phyloP scores from a whole-genome alignment of 2,113 vertebrate species.

The Onychostruthus taczanowskii region DNA sequence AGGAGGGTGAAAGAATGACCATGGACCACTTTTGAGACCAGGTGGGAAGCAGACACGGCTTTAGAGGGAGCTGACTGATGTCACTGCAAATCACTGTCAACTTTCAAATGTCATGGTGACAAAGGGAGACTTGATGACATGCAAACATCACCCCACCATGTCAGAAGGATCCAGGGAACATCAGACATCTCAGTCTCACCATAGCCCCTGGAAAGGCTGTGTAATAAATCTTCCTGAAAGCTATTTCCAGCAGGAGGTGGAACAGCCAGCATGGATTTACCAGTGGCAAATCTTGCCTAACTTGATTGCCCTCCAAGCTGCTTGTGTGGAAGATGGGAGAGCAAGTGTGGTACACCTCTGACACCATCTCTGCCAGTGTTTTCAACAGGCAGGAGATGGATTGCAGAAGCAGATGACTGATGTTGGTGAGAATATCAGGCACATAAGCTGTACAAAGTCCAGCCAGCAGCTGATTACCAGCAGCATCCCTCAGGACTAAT shows the following conservation, averaged over 20 bases:
- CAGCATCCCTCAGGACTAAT: neutral
- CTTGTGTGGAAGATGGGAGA: neutral
- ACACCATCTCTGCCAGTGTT: fast-evolving
- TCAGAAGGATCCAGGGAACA: neutral
- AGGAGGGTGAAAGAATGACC: neutral
- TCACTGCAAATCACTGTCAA: neutral
- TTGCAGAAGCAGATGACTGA: fast-evolving
- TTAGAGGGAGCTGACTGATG: neutral
- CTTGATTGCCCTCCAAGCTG: neutral
- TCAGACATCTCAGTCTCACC: fast-evolving
- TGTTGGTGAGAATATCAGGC: neutral
- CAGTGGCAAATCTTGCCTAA: neutral
- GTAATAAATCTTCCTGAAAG: neutral
- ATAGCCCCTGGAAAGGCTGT: neutral
- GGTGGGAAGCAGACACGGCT: fast-evolving
- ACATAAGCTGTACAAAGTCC: neutral
- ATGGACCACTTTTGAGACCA: neutral
- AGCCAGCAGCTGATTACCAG: neutral
- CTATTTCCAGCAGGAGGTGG: neutral
- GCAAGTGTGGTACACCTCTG: neutral
- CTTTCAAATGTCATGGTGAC: neutral
- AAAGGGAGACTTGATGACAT: neutral
- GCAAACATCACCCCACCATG: neutral
- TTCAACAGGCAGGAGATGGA: neutral
- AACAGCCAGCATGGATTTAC: neutral